Conservation (phyloP, 2,113 vertebrate species). For the Paraplagusia blochii region DNA sequence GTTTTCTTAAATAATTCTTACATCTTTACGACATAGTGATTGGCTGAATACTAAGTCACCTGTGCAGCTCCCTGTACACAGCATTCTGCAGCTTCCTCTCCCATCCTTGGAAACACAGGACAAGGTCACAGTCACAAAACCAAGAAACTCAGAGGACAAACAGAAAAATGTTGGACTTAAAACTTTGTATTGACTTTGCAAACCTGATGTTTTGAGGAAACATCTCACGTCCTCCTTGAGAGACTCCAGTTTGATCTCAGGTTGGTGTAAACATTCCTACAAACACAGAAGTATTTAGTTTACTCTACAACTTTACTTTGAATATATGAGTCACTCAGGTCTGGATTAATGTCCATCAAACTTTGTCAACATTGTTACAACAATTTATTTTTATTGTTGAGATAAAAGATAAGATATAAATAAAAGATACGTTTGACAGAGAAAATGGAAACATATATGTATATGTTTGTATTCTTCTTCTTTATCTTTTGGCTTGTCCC, state of each 20-base stretch:
- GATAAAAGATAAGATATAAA: no score
- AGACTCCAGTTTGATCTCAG: constrained; percentile 89
- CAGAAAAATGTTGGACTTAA: not conserved
- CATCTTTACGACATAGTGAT: no score
- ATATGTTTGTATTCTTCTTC: no score
- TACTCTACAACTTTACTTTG: not conserved
- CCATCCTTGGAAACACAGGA: constrained; percentile 81
- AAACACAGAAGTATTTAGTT: not conserved
- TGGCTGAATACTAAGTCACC: no score
- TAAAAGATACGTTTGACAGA: no score
- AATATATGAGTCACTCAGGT: no score
- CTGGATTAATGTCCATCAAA: no score
- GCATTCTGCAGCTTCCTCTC: constrained; percentile 97
- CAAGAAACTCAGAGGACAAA: not conserved
- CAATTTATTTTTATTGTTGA: no score
- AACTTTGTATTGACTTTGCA: not conserved
- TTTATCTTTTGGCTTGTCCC: no score
- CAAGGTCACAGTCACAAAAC: not conserved
- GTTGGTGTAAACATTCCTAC: constrained; percentile 88
- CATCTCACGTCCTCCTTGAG: constrained; percentile 91
- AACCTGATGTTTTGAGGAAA: constrained; percentile 90
- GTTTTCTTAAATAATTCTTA: no score
- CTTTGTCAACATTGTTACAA: no score
- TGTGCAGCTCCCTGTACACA: constrained; percentile 90
- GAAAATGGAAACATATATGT: no score